phyloP scores from a whole-genome alignment of 2,888 invertebrate species.

The Strigamia crassipes region DNA sequence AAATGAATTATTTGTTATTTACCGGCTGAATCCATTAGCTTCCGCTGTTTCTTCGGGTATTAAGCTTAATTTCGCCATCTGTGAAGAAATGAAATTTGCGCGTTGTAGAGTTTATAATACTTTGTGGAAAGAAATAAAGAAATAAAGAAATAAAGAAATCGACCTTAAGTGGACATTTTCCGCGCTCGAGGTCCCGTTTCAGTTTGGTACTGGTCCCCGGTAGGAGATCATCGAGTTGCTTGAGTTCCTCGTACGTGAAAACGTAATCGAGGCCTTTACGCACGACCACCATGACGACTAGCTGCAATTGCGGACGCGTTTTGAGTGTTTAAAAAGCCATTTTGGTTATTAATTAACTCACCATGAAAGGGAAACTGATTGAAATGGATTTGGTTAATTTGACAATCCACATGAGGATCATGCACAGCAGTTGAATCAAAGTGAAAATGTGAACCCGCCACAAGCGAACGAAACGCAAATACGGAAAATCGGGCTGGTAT shows the following conservation, averaged over 20 bases:
- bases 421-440: conserved; percentile 44
- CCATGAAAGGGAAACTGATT: conserved; percentile 47
- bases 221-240: conserved; percentile 23
- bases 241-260: conserved; percentile 36
- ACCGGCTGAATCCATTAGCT: conserved; percentile 10
- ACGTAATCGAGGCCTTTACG: background rate
- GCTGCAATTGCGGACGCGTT: background rate
- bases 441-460: conserved; percentile 46
- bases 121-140: background rate
- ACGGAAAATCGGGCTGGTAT: conserved; percentile 46
- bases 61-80: conserved; percentile 12
- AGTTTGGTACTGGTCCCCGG: background rate
- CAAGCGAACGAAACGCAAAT: conserved; percentile 43
- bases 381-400: conserved; percentile 45
- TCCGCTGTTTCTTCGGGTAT: background rate
- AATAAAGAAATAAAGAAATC: background rate
- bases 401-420: conserved; percentile 45
- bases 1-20: too few relatives aligned
- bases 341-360: background rate
- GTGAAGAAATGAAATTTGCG: background rate
- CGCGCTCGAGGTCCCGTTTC: background rate
- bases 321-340: background rate
- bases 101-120: background rate
- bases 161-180: background rate
- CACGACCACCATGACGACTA: conserved; percentile 4